These are phyloP conservation scores for Euproctis similis DNA, from an alignment of 2,888 invertebrate genomes.

Conservation along the genomic window DNA sequence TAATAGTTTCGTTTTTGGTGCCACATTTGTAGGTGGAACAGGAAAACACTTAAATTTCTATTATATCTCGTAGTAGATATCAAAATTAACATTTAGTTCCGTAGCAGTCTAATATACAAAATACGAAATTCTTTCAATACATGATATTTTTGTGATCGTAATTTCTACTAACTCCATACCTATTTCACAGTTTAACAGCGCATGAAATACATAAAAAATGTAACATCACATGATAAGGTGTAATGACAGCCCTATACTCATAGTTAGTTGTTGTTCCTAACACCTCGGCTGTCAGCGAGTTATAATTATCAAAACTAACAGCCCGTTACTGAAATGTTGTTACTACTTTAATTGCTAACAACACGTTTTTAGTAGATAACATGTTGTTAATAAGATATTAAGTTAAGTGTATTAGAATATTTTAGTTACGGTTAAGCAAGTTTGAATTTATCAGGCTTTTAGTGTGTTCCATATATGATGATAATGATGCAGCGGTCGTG, in stretches of 20 bases:
- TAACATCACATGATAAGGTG: slow-evolving; percentile 34
- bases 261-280: slow-evolving; percentile 25
- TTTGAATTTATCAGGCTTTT: no score
- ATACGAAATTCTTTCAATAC: no score
- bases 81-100: no score
- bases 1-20: no score
- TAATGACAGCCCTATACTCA: slow-evolving; percentile 32
- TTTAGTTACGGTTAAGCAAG: slow-evolving; percentile 7
- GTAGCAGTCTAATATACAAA: no score
- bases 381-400: neutral
- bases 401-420: neutral
- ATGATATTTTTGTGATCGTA: no score
- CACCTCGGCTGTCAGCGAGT: slow-evolving; percentile 34
- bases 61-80: no score
- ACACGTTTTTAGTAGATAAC: slow-evolving; percentile 8
- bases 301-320: slow-evolving; percentile 38
- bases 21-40: no score
- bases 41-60: no score
- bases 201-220: slow-evolving; percentile 52
- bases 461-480: no score
- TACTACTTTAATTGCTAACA: slow-evolving; percentile 19
- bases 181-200: slow-evolving; percentile 23
- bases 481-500: no score
- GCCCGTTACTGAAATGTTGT: slow-evolving; percentile 25
- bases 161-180: no score